phyloP scores from a whole-genome alignment of 2,113 vertebrate genomes.

The Anguilla rostrata region DNA sequence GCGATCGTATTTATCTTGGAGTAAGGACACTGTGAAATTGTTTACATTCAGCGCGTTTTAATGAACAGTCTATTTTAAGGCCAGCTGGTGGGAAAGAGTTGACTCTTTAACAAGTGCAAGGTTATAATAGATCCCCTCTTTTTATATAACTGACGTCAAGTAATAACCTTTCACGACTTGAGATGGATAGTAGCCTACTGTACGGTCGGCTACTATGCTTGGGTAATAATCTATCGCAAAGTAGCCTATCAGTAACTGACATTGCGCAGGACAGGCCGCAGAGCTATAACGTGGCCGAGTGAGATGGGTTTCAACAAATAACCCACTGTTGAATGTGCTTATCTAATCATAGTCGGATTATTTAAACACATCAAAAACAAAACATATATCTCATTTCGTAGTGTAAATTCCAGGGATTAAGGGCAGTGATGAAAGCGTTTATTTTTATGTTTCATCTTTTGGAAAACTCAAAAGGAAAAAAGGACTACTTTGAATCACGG shows the following conservation, averaged over 20 bases:
- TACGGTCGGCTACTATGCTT: background rate
- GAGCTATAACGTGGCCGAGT: background rate
- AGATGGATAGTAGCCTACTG: conserved; percentile 10
- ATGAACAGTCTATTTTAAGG: conserved; percentile 40
- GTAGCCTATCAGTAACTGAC: background rate
- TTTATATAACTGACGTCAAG: conserved; percentile 35
- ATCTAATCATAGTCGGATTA: background rate
- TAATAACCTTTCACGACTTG: conserved; percentile 30
- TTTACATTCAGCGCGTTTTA: conserved; percentile 43
- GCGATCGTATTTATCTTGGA: conserved; percentile 40
- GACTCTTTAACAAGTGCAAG: conserved; percentile 49
- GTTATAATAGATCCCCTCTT: conserved; percentile 35
- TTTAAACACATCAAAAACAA: background rate
- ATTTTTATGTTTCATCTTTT: background rate
- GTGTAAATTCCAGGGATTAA: background rate
- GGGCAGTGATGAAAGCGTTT: background rate
- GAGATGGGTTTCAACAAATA: background rate
- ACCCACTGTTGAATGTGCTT: background rate
- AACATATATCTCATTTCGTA: background rate
- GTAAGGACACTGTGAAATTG: conserved; percentile 41
- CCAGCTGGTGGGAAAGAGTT: conserved; percentile 33
- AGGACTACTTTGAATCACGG: too few relatives aligned
- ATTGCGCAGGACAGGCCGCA: background rate
- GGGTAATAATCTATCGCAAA: conserved; percentile 5
- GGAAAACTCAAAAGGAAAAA: background rate